phyloP scores from a whole-genome alignment of 2,797 vertebrate species.

The Capromys pilorides region DNA sequence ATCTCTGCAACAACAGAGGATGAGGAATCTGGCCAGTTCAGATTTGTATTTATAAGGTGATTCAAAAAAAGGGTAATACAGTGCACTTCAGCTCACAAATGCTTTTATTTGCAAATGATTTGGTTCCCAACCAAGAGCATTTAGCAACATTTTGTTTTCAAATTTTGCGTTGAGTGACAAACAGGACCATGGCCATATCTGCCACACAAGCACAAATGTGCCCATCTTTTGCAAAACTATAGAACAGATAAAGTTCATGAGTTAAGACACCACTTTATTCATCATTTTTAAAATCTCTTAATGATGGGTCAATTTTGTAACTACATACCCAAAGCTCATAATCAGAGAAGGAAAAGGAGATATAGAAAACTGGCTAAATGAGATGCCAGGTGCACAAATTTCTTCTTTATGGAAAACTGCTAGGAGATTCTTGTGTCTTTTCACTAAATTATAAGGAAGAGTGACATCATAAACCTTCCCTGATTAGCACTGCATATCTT shows the following conservation, averaged over 20 bases:
- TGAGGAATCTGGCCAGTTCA: background rate
- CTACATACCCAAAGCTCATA: background rate
- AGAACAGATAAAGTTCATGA: background rate
- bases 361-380: background rate
- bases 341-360: background rate
- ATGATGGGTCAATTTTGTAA: background rate
- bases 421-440: background rate
- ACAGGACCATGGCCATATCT: background rate
- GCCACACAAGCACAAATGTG: background rate
- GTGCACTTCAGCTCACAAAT: background rate
- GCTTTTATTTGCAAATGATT: background rate
- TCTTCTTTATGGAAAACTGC: slow-evolving; percentile 16
- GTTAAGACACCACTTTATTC: background rate
- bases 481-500: background rate
- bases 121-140: too few relatives aligned
- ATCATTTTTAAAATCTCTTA: background rate
- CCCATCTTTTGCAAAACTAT: background rate
- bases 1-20: background rate
- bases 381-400: background rate
- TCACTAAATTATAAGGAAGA: background rate
- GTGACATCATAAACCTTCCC: background rate
- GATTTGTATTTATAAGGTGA: background rate
- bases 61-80: background rate
- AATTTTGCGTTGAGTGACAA: background rate
- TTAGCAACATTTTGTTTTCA: background rate